Base-by-base conservation (phyloP, 2,797 vertebrate genomes). In the Echiichthys vipera region DNA sequence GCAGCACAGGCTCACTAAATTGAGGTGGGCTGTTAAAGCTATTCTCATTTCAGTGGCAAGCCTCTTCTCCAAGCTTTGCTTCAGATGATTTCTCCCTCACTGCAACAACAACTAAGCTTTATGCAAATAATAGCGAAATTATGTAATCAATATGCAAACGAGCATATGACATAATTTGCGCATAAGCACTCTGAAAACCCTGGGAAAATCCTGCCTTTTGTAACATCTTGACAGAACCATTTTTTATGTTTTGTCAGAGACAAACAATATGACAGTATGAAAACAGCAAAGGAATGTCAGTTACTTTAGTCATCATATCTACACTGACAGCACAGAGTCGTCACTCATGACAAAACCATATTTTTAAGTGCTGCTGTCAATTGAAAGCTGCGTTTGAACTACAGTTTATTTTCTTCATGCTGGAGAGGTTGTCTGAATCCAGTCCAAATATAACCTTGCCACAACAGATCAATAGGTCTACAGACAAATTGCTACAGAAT, bases 361-460 rank as follows among this genome's bases (percentile, higher is more conserved):
- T 40, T 47, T 30, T 10, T 17, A 49, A 17, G 25, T 42, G 39
- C 27, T 59, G 40, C 14, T 36, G 47, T 51, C 12, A 4, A n/a
- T 32, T 53, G 13, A 65, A 65, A 71, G 42, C 36, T 61, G 34
- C 13, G n/a, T 45, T 69, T 73, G 15, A 58, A 54, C 40, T 68
- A 46, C n/a, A n/a, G n/a, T n/a, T 10, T 17, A 50, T 61, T 39
- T 45, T 43, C 22, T 57, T 66, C 36, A 50, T 50, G 34, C 42
- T n/a, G 22, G 27, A 71, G 27, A 61, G 13, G 25, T 9, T 30
- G 22, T 14, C 20, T 45, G 34, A 49, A 50, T 63, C 37, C 0
- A 0, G 37, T 57, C 54, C 20, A 42, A 34, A 30, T 25, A 30
- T 25, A 55, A 55, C 13, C 36, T 30, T 34, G 25, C 27, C 34